Conservation (phyloP, 37 sponge, comb jelly and placozoan genomes). For the Diacarnus erythraeanus region DNA sequence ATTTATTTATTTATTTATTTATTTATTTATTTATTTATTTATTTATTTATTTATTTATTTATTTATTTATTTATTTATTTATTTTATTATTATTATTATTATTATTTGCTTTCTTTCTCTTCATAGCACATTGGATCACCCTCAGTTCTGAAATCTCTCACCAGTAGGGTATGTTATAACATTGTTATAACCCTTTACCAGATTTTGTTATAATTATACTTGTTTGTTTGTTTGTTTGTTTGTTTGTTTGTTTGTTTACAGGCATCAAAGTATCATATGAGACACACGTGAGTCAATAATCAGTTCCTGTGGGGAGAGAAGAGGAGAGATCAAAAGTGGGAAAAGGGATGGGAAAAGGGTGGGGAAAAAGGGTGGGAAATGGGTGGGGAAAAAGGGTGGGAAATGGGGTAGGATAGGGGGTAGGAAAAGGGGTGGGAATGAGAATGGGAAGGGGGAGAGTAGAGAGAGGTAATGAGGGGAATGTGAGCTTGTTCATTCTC, state of each 20-base stretch:
- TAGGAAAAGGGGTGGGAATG: no score
- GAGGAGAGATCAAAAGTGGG: no score
- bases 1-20: no score
- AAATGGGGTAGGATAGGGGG: no score
- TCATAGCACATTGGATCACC: conserved; percentile 54
- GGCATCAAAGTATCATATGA: conserved; percentile 53
- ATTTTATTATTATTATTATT: neutral
- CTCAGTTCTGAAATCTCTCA: conserved; percentile 31
- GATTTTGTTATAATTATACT: neutral
- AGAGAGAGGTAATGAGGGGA: no score
- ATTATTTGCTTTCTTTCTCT: neutral
- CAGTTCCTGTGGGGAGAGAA: no score
- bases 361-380: no score
- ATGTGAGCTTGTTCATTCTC: no score
- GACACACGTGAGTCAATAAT: conserved; percentile 47
- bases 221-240: neutral
- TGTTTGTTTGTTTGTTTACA: conserved; percentile 1
- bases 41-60: neutral
- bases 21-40: no score
- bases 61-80: neutral
- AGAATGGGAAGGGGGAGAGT: no score
- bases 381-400: no score
- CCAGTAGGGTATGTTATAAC: conserved; percentile 22
- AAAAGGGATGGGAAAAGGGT: no score
- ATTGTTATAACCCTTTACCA: neutral